A percentile compares a stretch with the other conserved stretches of the same genome.
Evolutionary conservation across 1,140 invertebrate species (phyloP).

Genomic region (Cotesia glomerata): DNA sequence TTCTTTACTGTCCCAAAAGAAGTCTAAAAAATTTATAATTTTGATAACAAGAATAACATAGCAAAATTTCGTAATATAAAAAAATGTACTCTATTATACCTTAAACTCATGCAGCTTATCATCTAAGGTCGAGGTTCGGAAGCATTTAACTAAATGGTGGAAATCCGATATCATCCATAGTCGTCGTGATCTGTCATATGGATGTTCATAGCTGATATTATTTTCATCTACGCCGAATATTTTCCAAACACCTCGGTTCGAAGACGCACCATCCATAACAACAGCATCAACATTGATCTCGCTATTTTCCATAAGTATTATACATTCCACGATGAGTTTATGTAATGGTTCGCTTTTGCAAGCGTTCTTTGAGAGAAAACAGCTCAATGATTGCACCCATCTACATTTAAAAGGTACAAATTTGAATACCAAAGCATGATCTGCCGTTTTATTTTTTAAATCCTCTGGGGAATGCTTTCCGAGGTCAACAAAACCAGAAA

Average conservation of each 20-base stretch:
- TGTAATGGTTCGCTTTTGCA: conserved; percentile 9
- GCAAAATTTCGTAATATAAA: background rate
- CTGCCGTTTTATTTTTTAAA: conserved; percentile 32
- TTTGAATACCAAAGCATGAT: conserved; percentile 50
- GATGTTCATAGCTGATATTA: conserved; percentile 14
- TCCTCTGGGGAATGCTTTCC: conserved; percentile 39
- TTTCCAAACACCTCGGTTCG: conserved; percentile 35
- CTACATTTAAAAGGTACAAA: conserved; percentile 43
- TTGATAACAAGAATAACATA: background rate
- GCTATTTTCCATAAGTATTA: conserved; percentile 29
- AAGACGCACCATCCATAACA: conserved; percentile 31
- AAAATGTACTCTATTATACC: background rate
- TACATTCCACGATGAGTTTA: conserved; percentile 31
- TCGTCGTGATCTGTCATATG: background rate
- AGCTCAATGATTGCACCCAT: conserved; percentile 39
- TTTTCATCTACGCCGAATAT: conserved; percentile 21
- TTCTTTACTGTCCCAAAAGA: background rate
- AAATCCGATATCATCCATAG: conserved; percentile 34
- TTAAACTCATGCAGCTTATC: background rate
- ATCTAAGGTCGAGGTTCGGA: background rate
- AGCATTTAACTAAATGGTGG: conserved; percentile 26
- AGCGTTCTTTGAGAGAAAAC: conserved; percentile 26
- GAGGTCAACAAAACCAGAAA: conserved; percentile 39
- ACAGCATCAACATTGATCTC: conserved; percentile 31
- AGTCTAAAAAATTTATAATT: background rate